Base-by-base conservation (phyloP, 2,888 invertebrate genomes). In the Prenolepis imparis region DNA sequence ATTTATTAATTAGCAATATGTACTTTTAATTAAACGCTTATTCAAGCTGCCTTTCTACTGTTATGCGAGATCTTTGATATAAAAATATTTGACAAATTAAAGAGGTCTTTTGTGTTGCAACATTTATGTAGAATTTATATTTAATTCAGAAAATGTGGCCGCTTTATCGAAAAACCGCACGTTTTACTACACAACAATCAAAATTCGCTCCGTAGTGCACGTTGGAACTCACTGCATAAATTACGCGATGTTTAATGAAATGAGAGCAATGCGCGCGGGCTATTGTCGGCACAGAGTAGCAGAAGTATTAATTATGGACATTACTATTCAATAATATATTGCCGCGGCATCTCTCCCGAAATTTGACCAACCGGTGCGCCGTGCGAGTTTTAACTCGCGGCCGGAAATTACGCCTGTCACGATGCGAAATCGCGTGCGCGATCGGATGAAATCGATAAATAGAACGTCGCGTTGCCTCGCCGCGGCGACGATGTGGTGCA, bases 261-360 rank as follows among this genome's bases (percentile, higher is more conserved):
- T 72, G 59, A 72, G 59, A 48, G 44, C 59, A 72, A 39, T 44
- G 73, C 15, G 55, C 74, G 41, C 41, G 12, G 15, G 3, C 55
- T 32, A 72, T 72, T 80, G 72, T 72, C 21, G 59, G 24, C 18
- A 32, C n/a, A 24, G 59, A 80, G 59, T 18, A 78, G 61, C 68
- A 68, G 11, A 77, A 77, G 77, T 72, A 80, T 80, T 80, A 80
- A 80, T 80, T 72, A 80, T 80, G 78, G 28, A 44, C 59, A 72
- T 80, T 80, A 72, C 72, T 59, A 41, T 80, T 72, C 59, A 44
- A 80, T 80, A 59, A 80, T 80, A 72, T 36, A 80, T 80, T 59
- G 36, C 59, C 44, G 36, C 44, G 44, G 21, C 41, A 24, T 59
- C 24, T 41, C 44, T 18, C 18, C 4, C 36, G 59, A 80, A 80